phyloP scores from a whole-genome alignment of 1,140 invertebrate species.

The Drosophila nannoptera region DNA sequence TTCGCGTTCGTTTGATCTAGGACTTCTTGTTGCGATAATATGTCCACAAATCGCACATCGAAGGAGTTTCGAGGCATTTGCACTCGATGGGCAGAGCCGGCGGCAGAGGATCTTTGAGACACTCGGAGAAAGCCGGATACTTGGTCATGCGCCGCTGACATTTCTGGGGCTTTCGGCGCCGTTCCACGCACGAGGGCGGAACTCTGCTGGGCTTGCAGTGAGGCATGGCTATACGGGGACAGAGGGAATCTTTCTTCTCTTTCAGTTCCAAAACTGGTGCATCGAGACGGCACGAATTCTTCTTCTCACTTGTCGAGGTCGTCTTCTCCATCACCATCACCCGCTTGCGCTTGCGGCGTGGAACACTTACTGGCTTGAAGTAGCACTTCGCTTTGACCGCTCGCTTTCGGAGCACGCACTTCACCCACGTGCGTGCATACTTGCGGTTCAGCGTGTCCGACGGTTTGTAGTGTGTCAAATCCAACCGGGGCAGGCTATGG shows the following conservation, averaged over 20 bases:
- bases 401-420: conserved; percentile 38
- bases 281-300: neutral
- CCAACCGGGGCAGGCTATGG: conserved; percentile 9
- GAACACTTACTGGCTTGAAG: neutral
- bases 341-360: conserved; percentile 13
- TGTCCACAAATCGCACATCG: conserved; percentile 64
- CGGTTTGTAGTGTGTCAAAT: conserved; percentile 34
- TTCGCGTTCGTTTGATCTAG: too few relatives aligned
- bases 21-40: conserved; percentile 56
- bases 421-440: conserved; percentile 55
- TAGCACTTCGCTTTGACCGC: conserved; percentile 38
- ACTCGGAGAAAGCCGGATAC: conserved; percentile 61
- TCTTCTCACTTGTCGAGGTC: too few relatives aligned
- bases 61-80: conserved; percentile 32
- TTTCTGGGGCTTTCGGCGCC: neutral
- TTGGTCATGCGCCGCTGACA: conserved; percentile 50
- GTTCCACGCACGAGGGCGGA: conserved; percentile 29
- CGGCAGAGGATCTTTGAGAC: conserved; percentile 41
- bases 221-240: too few relatives aligned
- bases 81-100: conserved; percentile 42
- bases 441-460: conserved; percentile 42
- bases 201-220: neutral
- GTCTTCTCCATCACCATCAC: too few relatives aligned
- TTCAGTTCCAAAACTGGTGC: too few relatives aligned
- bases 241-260: too few relatives aligned